A percentile compares a stretch with the other conserved stretches of the same genome.
phyloP scores from a whole-genome alignment of 2,888 invertebrate genomes.

The Pristionchus fissidentatus region DNA sequence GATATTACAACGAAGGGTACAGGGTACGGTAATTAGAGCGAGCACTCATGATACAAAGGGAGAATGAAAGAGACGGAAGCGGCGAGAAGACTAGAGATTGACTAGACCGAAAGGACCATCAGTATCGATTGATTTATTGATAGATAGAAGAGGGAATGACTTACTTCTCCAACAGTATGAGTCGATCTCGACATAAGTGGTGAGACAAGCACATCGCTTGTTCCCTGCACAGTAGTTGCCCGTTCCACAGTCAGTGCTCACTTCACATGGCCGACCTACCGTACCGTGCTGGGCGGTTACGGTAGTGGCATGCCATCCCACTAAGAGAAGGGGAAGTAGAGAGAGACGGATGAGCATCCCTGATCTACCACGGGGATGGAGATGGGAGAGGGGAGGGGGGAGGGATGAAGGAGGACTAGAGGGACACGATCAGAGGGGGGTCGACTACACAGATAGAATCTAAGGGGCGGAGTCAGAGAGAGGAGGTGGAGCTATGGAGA shows the following conservation, averaged over 20 bases:
- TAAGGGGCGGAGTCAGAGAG: constrained; percentile 24
- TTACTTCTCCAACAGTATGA: constrained; percentile 75
- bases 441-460: neutral
- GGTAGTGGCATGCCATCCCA: constrained; percentile 16
- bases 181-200: constrained; percentile 75
- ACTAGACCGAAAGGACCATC: neutral
- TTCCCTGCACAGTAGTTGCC: constrained; percentile 75
- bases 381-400: neutral
- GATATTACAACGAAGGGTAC: neutral
- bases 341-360: constrained; percentile 5
- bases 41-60: constrained; percentile 4
- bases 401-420: neutral
- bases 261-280: constrained; percentile 72
- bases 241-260: constrained; percentile 73
- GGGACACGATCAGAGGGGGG: neutral
- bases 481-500: neutral
- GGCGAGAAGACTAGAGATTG: constrained; percentile 27
- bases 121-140: neutral
- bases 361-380: constrained; percentile 1
- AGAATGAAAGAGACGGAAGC: constrained; percentile 9
- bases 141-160: constrained; percentile 50
- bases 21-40: neutral
- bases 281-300: constrained; percentile 68
- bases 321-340: constrained; percentile 24
- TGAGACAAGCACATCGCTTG: constrained; percentile 75